These are phyloP conservation scores for Phymatocera aterrima DNA, from an alignment of 2,888 invertebrate genomes.

Conservation along the genomic window DNA sequence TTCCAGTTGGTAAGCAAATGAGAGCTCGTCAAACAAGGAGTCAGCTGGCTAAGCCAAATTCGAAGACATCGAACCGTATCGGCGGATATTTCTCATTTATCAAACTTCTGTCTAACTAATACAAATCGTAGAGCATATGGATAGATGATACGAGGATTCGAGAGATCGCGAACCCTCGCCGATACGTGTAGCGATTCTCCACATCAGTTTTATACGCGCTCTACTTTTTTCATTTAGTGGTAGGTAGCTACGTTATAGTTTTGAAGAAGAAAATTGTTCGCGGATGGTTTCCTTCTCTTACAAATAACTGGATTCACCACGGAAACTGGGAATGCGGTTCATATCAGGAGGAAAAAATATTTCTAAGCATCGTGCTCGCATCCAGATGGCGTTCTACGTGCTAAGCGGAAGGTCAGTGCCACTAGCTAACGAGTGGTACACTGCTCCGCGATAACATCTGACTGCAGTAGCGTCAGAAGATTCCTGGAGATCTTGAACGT, in stretches of 20 bases:
- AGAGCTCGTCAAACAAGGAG: not conserved
- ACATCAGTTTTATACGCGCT: not conserved
- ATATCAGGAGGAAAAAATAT: not conserved
- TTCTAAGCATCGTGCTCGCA: not conserved
- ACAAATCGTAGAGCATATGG: not conserved
- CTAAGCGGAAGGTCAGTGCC: conserved; percentile 22
- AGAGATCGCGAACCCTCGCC: not conserved
- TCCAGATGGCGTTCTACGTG: not conserved
- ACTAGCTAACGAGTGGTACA: conserved; percentile 6
- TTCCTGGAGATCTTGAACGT: not conserved
- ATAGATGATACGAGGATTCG: not conserved
- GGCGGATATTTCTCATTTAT: not conserved
- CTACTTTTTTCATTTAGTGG: not conserved
- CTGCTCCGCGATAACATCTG: conserved; percentile 9
- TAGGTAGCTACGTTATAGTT: not conserved
- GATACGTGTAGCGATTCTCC: not conserved
- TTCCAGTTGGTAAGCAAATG: not conserved
- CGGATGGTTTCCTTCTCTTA: no score
- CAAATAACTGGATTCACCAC: no score
- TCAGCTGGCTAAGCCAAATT: not conserved
- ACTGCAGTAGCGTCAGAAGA: not conserved
- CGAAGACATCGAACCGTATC: not conserved
- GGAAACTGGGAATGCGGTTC: not conserved
- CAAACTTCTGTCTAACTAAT: not conserved
- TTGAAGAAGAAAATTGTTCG: not conserved